These are phyloP conservation scores for Orthonychiurus folsomi DNA, from an alignment of 2,888 invertebrate genomes.

Conservation along the genomic window DNA sequence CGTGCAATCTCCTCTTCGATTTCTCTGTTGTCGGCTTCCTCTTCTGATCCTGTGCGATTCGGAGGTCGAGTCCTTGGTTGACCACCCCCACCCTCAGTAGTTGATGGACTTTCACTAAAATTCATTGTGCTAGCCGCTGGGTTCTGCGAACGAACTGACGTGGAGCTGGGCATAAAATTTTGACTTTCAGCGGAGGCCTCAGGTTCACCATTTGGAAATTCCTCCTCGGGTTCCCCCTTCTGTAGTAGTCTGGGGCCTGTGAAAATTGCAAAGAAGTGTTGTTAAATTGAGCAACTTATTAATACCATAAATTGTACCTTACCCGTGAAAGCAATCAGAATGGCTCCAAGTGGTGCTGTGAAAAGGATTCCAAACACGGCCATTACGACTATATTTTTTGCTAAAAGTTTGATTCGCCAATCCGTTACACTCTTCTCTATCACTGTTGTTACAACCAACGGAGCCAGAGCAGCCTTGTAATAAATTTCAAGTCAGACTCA, in stretches of 20 bases:
- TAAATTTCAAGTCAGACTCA: neutral
- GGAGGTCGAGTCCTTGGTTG: too few relatives aligned
- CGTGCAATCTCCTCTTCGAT: too few relatives aligned
- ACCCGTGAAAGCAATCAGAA: slow-evolving; percentile 26
- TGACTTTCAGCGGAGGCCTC: neutral
- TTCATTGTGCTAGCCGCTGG: slow-evolving; percentile 4
- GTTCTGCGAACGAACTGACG: too few relatives aligned
- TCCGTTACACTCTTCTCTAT: slow-evolving; percentile 6
- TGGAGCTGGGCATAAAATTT: too few relatives aligned
- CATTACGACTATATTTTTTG: slow-evolving; percentile 25
- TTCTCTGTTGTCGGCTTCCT: too few relatives aligned
- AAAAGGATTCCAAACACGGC: slow-evolving; percentile 35
- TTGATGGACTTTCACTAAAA: neutral
- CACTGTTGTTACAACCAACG: slow-evolving; percentile 29
- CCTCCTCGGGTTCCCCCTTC: neutral
- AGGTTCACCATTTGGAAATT: slow-evolving; percentile 12
- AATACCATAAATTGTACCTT: neutral
- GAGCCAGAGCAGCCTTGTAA: slow-evolving; percentile 30
- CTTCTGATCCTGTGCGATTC: too few relatives aligned
- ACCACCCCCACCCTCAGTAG: too few relatives aligned
- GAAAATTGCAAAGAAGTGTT: slow-evolving; percentile 3
- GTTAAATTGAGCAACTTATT: neutral
- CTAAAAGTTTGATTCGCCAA: slow-evolving; percentile 8
- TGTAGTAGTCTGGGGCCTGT: slow-evolving; percentile 10
- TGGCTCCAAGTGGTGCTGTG: slow-evolving; percentile 33